Evolutionary conservation across 2,797 vertebrate species (phyloP).

Genomic region (Phrynocephalus guinanensis): DNA sequence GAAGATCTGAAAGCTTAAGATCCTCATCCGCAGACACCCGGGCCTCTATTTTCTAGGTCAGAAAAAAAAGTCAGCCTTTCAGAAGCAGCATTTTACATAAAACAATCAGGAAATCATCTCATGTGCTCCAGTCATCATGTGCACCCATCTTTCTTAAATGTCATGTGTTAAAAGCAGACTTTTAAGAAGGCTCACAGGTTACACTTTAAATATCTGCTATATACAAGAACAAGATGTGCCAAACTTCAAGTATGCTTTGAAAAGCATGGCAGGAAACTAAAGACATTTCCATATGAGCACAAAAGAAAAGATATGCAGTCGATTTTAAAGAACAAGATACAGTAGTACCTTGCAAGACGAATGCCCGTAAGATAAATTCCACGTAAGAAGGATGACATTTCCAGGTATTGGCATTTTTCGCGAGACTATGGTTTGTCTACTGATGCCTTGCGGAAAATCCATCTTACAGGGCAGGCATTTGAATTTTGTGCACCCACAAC

Average conservation of each 20-base stretch:
- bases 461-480: too few relatives aligned
- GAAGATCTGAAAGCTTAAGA: slow-evolving; percentile 95
- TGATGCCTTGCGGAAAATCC: too few relatives aligned
- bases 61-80: slow-evolving; percentile 31
- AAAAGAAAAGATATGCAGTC: not conserved
- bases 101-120: not conserved
- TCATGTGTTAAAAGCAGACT: not conserved
- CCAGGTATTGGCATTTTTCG: too few relatives aligned
- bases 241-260: not conserved
- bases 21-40: slow-evolving; percentile 97
- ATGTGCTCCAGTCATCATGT: not conserved
- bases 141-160: not conserved
- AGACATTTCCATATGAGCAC: not conserved
- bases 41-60: slow-evolving; percentile 93
- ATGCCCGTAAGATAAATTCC: too few relatives aligned
- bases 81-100: not conserved
- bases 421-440: too few relatives aligned
- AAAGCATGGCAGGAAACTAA: not conserved
- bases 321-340: not conserved
- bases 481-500: too few relatives aligned
- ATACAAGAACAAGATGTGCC: not conserved
- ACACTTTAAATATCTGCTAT: not conserved
- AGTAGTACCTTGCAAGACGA: too few relatives aligned
- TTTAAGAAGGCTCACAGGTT: not conserved
- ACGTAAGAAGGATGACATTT: too few relatives aligned